A percentile compares a stretch with the other conserved stretches of the same genome.
Evolutionary conservation across 2,113 vertebrate species (phyloP).

Genomic region (Dipodomys stephensi): DNA sequence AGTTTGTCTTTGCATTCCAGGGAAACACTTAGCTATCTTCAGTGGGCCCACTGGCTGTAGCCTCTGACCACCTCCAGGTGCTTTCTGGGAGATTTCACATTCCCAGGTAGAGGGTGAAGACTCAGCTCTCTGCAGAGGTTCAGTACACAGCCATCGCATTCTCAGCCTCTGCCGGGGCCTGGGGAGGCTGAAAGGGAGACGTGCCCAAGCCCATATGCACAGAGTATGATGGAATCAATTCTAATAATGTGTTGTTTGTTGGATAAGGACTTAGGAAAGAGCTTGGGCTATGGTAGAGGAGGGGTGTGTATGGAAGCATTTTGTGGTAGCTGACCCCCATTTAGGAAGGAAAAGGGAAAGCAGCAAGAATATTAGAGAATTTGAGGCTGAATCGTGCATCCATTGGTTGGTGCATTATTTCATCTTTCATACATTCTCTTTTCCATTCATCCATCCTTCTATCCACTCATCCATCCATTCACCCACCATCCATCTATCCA

Average conservation of each 20-base stretch:
- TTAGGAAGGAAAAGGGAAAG: neutral
- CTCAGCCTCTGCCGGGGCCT: neutral
- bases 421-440: neutral
- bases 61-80: neutral
- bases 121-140: neutral
- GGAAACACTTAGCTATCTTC: neutral
- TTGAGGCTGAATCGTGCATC: neutral
- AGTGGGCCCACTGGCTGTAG: neutral
- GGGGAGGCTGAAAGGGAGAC: neutral
- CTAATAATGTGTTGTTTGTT: neutral
- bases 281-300: neutral
- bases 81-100: neutral
- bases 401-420: neutral
- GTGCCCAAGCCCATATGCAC: fast-evolving
- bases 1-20: neutral
- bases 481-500: no score
- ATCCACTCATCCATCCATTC: no score
- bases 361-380: neutral
- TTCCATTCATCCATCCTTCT: neutral
- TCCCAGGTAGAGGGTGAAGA: neutral
- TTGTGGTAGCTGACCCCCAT: neutral
- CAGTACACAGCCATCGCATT: fast-evolving
- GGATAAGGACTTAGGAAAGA: neutral
- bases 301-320: neutral
- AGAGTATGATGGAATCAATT: neutral